Base-by-base conservation (phyloP, 2,113 vertebrate genomes). In the Nothocercus nigrocapillus region DNA sequence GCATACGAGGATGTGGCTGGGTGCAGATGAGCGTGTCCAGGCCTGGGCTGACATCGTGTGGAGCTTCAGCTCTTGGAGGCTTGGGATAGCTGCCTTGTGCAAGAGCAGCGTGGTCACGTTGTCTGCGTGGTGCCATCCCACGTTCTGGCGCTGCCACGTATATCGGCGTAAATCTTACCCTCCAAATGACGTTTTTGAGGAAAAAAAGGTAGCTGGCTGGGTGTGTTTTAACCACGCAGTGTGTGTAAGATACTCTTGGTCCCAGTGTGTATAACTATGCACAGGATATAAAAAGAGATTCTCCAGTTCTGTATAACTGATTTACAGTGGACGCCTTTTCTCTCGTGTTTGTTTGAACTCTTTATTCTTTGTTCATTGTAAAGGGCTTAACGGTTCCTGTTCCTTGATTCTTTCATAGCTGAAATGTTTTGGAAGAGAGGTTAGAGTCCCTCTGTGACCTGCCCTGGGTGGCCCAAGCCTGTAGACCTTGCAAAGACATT, bases 381-480 rank as follows among this genome's bases (percentile, higher is more conserved):
- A 94, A 91, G 64, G 66, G 95, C 96, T 96, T 95, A 93, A 96
- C 66, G 42, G 95, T 95, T 97, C 95, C 97, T 95, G 78, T 96
- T 64, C 90, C 96, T 94, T 66, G 63, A 67, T 84, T 90, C 96
- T 95, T 96, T 96, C 95, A 89, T 89, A 13, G 3, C 34, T 91
- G 90, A 96, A 92, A 88, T 92, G 92, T 94, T 96, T 97, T 97
- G 95, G 96, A 96, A 96, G 94, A 30, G 96, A 91, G 89, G 92
- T 72, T 82, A 24, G 83, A 93, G 83, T 96, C 96, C 97, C 95
- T n/a, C 91, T 91, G 95, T 96, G 91, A 95, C 96, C 95, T 95
- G 95, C 96, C 97, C 95, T 93, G 97, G 95, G 97, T 97, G 97
- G 97, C 97, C 97, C 92, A 78, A 59, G 95, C 89, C 95, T 92